Evolutionary conservation across 2,888 invertebrate species (phyloP).

Genomic region (Cremastinae sp.): DNA sequence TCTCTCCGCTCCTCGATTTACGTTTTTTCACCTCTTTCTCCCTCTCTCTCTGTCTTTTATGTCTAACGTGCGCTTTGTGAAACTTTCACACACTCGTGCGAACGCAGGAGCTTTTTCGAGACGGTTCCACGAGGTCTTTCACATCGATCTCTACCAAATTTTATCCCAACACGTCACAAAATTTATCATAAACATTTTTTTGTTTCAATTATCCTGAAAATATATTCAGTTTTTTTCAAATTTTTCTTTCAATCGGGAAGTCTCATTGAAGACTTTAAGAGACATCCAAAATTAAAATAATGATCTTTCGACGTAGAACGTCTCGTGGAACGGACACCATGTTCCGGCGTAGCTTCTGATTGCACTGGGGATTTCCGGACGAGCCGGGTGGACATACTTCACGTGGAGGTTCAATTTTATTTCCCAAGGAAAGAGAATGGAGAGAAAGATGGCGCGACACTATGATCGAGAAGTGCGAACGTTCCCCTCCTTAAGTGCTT

Average conservation of each 20-base stretch:
- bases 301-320: no score
- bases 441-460: constrained; percentile 28
- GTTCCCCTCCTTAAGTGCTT: not conserved
- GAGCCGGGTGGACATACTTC: constrained; percentile 58
- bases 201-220: not conserved
- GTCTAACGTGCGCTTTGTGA: constrained; percentile 4
- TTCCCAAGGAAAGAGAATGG: constrained; percentile 45
- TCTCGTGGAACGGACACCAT: constrained; percentile 4
- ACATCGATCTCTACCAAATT: no score
- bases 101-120: not conserved
- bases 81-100: constrained; percentile 26
- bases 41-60: not conserved
- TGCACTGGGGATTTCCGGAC: constrained; percentile 60
- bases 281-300: no score
- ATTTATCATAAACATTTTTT: constrained; percentile 11
- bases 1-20: constrained; percentile 28
- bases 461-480: constrained; percentile 2
- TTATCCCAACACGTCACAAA: not conserved
- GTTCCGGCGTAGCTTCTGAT: constrained; percentile 55
- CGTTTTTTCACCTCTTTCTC: constrained; percentile 20
- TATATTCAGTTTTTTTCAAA: no score
- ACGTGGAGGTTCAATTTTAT: constrained; percentile 59
- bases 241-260: no score
- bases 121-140: no score
- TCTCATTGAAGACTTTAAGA: no score